phyloP scores from a whole-genome alignment of 2,888 invertebrate species.

The Drosophila meridiana region DNA sequence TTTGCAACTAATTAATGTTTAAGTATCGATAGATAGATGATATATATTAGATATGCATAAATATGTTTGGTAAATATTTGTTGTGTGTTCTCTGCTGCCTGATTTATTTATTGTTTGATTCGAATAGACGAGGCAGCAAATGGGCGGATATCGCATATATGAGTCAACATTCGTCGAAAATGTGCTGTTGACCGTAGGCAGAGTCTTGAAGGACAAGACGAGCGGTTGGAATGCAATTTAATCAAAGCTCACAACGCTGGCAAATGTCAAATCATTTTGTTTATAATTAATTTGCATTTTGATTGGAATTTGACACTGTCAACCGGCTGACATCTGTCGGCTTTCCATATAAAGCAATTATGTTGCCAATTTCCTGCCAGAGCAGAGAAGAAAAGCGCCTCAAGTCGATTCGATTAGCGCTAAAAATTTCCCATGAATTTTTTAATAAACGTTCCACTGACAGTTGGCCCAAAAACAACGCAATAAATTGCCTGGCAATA shows the following conservation, averaged over 20 bases:
- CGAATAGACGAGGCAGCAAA: neutral
- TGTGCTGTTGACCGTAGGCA: constrained; percentile 19
- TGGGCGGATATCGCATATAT: neutral
- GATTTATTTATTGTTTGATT: neutral
- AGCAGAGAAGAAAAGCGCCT: constrained; percentile 28
- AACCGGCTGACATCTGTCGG: constrained; percentile 57
- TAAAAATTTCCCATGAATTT: constrained; percentile 49
- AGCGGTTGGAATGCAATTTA: constrained; percentile 57
- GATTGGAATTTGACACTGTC: constrained; percentile 70
- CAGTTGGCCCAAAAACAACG: constrained; percentile 40
- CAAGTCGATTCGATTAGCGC: constrained; percentile 39
- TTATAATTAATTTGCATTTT: constrained; percentile 80
- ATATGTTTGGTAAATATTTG: neutral
- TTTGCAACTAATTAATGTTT: neutral
- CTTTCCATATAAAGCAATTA: constrained; percentile 61
- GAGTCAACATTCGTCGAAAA: neutral
- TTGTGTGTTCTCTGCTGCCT: neutral
- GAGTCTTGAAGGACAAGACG: constrained; percentile 22
- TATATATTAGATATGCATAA: neutral
- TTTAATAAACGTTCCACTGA: constrained; percentile 59
- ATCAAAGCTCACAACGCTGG: constrained; percentile 51
- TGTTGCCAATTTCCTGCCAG: constrained; percentile 43
- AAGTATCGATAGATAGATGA: neutral
- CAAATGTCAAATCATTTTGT: constrained; percentile 70
- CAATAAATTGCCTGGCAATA: constrained; percentile 75